Base-by-base conservation (phyloP, 2,797 vertebrate genomes). In the Tenualosa ilisha region DNA sequence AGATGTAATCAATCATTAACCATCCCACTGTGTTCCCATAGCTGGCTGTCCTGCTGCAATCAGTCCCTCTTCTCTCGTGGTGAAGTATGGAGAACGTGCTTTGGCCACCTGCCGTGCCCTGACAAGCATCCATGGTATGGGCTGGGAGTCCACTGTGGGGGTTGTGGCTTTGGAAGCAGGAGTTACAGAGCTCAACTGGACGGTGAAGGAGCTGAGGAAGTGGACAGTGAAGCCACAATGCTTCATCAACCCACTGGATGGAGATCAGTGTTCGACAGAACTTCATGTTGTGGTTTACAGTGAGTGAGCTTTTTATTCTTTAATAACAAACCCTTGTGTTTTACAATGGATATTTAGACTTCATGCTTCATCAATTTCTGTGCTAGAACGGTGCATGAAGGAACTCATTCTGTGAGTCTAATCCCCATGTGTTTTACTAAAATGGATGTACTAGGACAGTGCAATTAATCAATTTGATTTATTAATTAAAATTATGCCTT, bases 21-120 rank as follows among this genome's bases (percentile, higher is more conserved):
- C 3, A 15, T 11, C 12, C 13, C 13, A 31, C 1, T 26, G 3
- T 40, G 20, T 84, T 2, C 12, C 50, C 84, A 50, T 68, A 17
- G 50, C 65, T 91, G 89, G 0, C 56, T 93, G 86, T 51, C 26
- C 85, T 0, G 0, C 92, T 0, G 86, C 53, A 8, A 0, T 94
- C 84, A 91, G 6, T 0, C 93, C 93, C 49, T 1, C 53, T 65
- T 68, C 88, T 54, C 13, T 88, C 0, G 88, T 92, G 65, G 93
- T 93, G 86, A 83, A 59, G 86, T 92, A 89, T 88, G 91, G 92
- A 86, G 87, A 84, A 50, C 17, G 83, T 65, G 84, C 68, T 54
- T 88, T n/a, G n/a, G 61, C 86, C 12, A 90, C 84, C 81, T 95
- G 94, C 87, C 88, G 2, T 54, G 51, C 86, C 54, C 22, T 84